phyloP scores from a whole-genome alignment of 2,113 vertebrate genomes.

The Platichthys stellatus region DNA sequence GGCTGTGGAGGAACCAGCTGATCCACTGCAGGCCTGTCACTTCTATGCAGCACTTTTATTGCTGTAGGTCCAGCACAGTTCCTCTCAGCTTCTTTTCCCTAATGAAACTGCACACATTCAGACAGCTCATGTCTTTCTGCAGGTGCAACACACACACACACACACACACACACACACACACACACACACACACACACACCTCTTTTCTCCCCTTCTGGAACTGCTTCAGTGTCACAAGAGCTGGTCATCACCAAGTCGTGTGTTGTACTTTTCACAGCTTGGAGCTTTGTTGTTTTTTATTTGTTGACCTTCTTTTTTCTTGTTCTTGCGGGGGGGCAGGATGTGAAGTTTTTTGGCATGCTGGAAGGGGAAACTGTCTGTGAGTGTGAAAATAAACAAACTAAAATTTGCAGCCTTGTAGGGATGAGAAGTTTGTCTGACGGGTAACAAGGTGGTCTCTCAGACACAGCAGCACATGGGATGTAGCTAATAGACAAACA shows the following conservation, averaged over 20 bases:
- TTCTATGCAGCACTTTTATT: conserved; percentile 29
- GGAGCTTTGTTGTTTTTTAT: not conserved
- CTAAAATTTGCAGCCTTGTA: conserved; percentile 42
- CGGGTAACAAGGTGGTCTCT: conserved; percentile 37
- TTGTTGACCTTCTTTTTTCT: not conserved
- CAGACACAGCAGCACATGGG: not conserved
- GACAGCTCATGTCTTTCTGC: conserved; percentile 38
- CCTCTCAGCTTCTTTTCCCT: conserved; percentile 23
- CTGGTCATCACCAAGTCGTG: too few species aligned
- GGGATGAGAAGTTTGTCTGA: conserved; percentile 34
- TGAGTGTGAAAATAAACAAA: conserved; percentile 24
- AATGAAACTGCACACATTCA: conserved; percentile 48
- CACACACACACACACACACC: too few species aligned
- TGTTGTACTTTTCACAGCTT: conserved; percentile 6
- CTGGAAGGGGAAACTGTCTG: conserved; percentile 26
- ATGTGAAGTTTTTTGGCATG: too few species aligned
- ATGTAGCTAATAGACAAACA: not conserved
- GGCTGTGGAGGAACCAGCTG: conserved; percentile 16
- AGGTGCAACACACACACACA: conserved; percentile 27
- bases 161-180: not conserved
- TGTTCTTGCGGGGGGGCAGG: not conserved
- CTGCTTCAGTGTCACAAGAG: too few species aligned
- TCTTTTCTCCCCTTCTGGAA: too few species aligned
- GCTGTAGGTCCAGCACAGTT: conserved; percentile 39
- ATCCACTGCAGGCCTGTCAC: conserved; percentile 35